A percentile compares a stretch with the other conserved stretches of the same genome.
phyloP scores from a whole-genome alignment of 2,797 vertebrate genomes.

The Eospalax fontanierii region DNA sequence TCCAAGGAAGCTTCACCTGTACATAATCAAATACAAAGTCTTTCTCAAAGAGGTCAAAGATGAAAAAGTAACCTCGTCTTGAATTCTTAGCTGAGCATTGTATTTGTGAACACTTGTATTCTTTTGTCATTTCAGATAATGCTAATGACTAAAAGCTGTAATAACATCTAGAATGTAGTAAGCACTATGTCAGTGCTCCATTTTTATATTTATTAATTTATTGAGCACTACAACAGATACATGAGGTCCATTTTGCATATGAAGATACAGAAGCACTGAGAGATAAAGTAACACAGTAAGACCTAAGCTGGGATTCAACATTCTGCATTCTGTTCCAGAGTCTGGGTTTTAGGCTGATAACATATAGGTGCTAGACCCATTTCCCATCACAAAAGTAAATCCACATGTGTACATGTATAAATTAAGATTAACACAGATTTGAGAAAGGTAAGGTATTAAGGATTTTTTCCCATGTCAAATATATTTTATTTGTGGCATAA shows the following conservation, averaged over 20 bases:
- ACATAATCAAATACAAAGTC: slow-evolving; percentile 37
- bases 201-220: slow-evolving; percentile 27
- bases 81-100: slow-evolving; percentile 13
- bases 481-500: background rate
- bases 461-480: background rate
- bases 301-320: background rate
- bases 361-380: background rate
- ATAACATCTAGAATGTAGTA: slow-evolving; percentile 25
- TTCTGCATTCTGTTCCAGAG: background rate
- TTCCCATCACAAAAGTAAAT: slow-evolving; percentile 15
- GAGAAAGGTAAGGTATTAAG: slow-evolving; percentile 55
- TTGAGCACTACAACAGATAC: background rate
- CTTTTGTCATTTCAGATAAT: slow-evolving; percentile 54
- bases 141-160: slow-evolving; percentile 1
- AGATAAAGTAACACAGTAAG: background rate
- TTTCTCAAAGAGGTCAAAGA: slow-evolving; percentile 63
- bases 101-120: background rate
- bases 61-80: slow-evolving; percentile 23
- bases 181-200: background rate
- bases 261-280: slow-evolving; percentile 1
- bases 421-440: slow-evolving; percentile 26
- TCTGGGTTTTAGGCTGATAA: background rate
- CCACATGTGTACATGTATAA: background rate
- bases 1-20: slow-evolving; percentile 17
- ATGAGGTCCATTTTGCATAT: background rate